Evolutionary conservation across 1,140 invertebrate genomes (phyloP).

Genomic region (Cecropterus lyciades): DNA sequence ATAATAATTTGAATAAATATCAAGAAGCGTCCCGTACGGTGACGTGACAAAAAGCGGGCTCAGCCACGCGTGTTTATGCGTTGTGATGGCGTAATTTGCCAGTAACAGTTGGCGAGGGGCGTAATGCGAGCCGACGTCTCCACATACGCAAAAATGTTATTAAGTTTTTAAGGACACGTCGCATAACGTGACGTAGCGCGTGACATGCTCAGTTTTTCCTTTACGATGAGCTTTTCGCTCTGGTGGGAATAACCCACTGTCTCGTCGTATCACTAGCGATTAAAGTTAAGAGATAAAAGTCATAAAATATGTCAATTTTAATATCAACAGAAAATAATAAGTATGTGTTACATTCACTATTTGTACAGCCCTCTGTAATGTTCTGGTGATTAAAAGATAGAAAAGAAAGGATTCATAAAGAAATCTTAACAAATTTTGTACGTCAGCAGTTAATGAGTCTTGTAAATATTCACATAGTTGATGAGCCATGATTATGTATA

Average conservation of each 20-base stretch:
- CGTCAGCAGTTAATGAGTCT: too few relatives aligned
- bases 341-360: too few relatives aligned
- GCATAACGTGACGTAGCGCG: slow-evolving; percentile 40
- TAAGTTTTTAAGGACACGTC: slow-evolving; percentile 70
- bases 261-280: not conserved
- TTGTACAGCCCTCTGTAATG: too few relatives aligned
- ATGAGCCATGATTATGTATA: too few relatives aligned
- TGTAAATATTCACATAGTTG: too few relatives aligned
- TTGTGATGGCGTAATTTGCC: slow-evolving; percentile 79
- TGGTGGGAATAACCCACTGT: slow-evolving; percentile 37
- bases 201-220: slow-evolving; percentile 48
- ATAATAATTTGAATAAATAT: slow-evolving; percentile 83
- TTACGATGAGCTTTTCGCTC: slow-evolving; percentile 43
- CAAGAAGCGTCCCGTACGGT: slow-evolving; percentile 63
- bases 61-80: slow-evolving; percentile 72
- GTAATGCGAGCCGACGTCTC: slow-evolving; percentile 67
- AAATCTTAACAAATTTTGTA: too few relatives aligned
- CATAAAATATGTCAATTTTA: too few relatives aligned
- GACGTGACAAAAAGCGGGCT: slow-evolving; percentile 73
- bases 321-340: too few relatives aligned
- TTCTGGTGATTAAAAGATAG: too few relatives aligned
- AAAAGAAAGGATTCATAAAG: too few relatives aligned
- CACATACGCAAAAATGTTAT: slow-evolving; percentile 75
- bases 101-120: slow-evolving; percentile 63
- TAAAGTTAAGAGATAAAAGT: not conserved